Evolutionary conservation across 2,888 invertebrate genomes (phyloP), one percentile per base, ranked within the genome.

Genomic region (Hirtodrosophila alboralis): DNA sequence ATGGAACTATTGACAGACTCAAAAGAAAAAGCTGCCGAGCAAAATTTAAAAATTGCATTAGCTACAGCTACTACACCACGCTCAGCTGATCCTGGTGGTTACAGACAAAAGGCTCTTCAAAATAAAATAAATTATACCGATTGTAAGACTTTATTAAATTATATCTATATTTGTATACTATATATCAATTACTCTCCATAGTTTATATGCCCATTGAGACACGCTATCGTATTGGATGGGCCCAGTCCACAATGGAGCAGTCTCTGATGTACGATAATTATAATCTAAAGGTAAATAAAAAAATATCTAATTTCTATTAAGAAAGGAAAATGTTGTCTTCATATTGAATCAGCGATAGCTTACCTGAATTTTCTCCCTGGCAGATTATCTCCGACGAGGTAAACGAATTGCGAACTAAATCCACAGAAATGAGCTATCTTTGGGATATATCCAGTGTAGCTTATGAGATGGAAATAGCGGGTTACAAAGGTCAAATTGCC

Each of bases 201-300:
- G 75, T 44, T 40, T 7, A 38, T 0, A 16, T 9, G 2, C 81
- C 76, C 0, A 77, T 76, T 21, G 78, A 81, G 51, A 13, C 33
- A 6, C 75, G 76, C 3, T 77, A 70, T 49, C 43, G 26, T 10
- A 41, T 74, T 3, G 63, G 71, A 5, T 62, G 59, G 54, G 18
- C 51, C 1, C 27, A 65, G 18, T 28, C 60, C 0, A 36, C 9
- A 4, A 10, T 71, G 52, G 64, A 75, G 4, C 79, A 78, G 21
- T 36, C 30, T 0, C 9, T 40, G 0, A 13, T 45, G 0, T n/a
- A 6, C 0, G 43, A 62, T 16, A 41, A 33, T 1, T n/a, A 34
- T 0, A 6, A 8, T 3, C 21, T 28, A 4, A 40, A 66, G 49
- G 74, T 74, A 49, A 34, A 12, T 4, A 1, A 26, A 9, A n/a